Conservation (phyloP, 2,797 vertebrate genomes). For the Phalanger gymnotis region DNA sequence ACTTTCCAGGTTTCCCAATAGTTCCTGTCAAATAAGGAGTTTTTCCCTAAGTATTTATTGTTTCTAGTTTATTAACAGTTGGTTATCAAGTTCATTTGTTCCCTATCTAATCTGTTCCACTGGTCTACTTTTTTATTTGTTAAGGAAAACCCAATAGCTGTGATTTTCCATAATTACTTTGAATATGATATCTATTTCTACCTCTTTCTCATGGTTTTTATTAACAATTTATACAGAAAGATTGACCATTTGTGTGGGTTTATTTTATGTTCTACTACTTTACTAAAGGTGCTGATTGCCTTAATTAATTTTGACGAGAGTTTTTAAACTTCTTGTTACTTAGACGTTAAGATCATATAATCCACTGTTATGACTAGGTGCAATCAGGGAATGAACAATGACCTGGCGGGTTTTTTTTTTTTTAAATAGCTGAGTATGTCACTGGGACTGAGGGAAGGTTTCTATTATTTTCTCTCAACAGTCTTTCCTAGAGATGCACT, state of each 20-base stretch:
- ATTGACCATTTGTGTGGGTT: neutral
- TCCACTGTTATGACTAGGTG: neutral
- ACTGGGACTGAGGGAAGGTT: neutral
- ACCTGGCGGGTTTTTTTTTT: neutral
- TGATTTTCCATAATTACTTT: neutral
- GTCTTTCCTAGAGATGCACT: neutral
- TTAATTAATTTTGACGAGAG: neutral
- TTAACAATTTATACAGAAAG: neutral
- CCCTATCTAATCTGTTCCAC: neutral
- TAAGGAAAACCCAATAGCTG: neutral
- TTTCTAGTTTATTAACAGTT: neutral
- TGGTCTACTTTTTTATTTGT: neutral
- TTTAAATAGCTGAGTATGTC: neutral
- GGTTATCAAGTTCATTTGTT: neutral
- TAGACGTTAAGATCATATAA: neutral
- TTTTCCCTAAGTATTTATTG: neutral
- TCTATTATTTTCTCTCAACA: neutral
- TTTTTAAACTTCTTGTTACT: neutral
- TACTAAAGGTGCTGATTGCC: neutral
- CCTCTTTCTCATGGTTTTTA: neutral
- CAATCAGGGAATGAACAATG: neutral
- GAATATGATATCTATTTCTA: neutral
- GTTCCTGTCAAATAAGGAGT: neutral
- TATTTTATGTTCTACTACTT: neutral
- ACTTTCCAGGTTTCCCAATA: neutral